These are phyloP conservation scores for Pteropus alecto DNA, from an alignment of 2,113 vertebrate genomes.

Conservation along the genomic window DNA sequence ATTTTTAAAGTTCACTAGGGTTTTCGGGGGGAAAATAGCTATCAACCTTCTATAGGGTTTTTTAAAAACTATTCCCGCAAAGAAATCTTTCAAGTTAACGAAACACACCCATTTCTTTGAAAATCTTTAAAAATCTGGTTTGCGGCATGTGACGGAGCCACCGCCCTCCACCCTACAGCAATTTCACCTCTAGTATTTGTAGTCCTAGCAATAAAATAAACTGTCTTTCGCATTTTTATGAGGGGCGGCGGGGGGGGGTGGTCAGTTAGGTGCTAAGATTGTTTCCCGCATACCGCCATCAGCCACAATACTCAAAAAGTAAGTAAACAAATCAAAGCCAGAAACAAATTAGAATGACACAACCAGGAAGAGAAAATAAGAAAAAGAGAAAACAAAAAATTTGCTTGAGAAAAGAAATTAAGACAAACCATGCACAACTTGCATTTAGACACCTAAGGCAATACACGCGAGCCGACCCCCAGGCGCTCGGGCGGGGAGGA, in stretches of 20 bases:
- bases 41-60: neutral
- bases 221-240: neutral
- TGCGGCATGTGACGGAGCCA: constrained; percentile 30
- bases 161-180: constrained; percentile 36
- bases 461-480: neutral
- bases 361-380: neutral
- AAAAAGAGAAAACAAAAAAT: neutral
- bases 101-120: constrained; percentile 32
- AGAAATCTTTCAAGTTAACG: constrained; percentile 6
- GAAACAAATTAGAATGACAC: neutral
- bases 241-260: neutral
- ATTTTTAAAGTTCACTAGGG: neutral
- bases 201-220: neutral
- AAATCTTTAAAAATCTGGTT: neutral
- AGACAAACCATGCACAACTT: neutral
- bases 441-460: neutral
- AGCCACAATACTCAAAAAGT: constrained; percentile 25
- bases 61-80: neutral
- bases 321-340: constrained; percentile 47
- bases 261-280: neutral
- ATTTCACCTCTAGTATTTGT: neutral
- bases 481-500: neutral
- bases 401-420: neutral
- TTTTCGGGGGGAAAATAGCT: neutral
- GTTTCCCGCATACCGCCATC: neutral